Evolutionary conservation across 2,797 vertebrate species (phyloP).

Genomic region (Remorina albescens): DNA sequence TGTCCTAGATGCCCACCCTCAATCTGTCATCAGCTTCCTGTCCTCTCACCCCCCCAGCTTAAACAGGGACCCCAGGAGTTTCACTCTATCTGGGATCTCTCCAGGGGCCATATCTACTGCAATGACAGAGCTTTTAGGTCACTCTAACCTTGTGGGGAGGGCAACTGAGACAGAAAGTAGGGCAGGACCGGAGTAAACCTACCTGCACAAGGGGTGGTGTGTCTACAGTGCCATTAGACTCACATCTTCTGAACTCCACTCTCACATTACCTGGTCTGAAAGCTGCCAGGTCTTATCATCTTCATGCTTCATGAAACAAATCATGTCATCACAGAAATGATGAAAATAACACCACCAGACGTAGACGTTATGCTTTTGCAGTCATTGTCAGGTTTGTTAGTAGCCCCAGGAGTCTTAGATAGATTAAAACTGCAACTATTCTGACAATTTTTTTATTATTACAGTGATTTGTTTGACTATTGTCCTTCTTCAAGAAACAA

Average conservation of each 20-base stretch:
- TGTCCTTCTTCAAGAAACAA: not conserved
- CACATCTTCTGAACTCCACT: not conserved
- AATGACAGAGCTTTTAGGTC: conserved; percentile 15
- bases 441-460: too few species aligned
- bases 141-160: conserved; percentile 8
- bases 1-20: not conserved
- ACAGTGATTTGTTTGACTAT: not conserved
- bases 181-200: conserved; percentile 2
- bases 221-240: not conserved
- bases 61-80: conserved; percentile 41
- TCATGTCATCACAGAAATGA: not conserved
- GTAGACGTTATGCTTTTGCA: not conserved
- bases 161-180: conserved; percentile 27
- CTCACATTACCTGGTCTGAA: not conserved
- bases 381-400: not conserved
- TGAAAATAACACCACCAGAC: not conserved
- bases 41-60: conserved; percentile 4
- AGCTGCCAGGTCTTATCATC: not conserved
- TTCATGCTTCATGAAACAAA: not conserved
- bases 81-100: conserved; percentile 52
- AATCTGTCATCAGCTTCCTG: conserved; percentile 1
- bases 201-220: not conserved
- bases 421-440: too few species aligned
- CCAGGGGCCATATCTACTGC: not conserved
- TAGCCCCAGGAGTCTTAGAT: not conserved